Conservation (phyloP, 2,888 invertebrate genomes). For the Poecilobothrus nobilitatus region DNA sequence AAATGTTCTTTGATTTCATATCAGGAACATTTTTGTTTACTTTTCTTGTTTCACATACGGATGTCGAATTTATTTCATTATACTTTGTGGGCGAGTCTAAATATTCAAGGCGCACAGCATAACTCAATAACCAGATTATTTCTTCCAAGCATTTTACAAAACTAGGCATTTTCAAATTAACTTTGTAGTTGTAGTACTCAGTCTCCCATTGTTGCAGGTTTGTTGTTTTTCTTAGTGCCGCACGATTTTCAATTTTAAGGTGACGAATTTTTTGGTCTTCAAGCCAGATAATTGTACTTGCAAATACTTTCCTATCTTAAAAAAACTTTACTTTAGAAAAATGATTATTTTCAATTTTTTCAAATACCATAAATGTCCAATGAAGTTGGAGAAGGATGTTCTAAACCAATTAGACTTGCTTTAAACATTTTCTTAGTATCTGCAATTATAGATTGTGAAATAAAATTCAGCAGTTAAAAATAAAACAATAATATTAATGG, state of each 20-base stretch:
- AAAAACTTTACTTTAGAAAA: constrained; percentile 20
- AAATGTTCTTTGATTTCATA: constrained; percentile 69
- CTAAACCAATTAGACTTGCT: constrained; percentile 66
- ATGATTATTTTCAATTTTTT: constrained; percentile 13
- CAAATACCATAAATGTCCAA: constrained; percentile 62
- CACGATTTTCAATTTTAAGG: constrained; percentile 74
- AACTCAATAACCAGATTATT: constrained; percentile 76
- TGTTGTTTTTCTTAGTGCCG: constrained; percentile 59
- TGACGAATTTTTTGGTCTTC: constrained; percentile 89
- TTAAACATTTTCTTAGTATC: constrained; percentile 67
- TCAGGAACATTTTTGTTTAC: constrained; percentile 55
- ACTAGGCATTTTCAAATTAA: constrained; percentile 65
- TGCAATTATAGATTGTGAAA: too few relatives aligned
- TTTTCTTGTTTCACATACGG: constrained; percentile 48
- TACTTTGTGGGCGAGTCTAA: constrained; percentile 67
- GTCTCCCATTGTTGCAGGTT: constrained; percentile 60
- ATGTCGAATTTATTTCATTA: constrained; percentile 51
- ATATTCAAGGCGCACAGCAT: constrained; percentile 76
- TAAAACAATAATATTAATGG: too few relatives aligned
- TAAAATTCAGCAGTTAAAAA: too few relatives aligned
- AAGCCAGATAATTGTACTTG: constrained; percentile 77
- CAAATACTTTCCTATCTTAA: constrained; percentile 70
- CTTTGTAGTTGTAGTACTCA: constrained; percentile 63
- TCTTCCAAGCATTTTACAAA: constrained; percentile 55
- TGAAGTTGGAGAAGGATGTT: constrained; percentile 63